Conservation (phyloP, 2,113 vertebrate genomes). For the Gulo gulo region DNA sequence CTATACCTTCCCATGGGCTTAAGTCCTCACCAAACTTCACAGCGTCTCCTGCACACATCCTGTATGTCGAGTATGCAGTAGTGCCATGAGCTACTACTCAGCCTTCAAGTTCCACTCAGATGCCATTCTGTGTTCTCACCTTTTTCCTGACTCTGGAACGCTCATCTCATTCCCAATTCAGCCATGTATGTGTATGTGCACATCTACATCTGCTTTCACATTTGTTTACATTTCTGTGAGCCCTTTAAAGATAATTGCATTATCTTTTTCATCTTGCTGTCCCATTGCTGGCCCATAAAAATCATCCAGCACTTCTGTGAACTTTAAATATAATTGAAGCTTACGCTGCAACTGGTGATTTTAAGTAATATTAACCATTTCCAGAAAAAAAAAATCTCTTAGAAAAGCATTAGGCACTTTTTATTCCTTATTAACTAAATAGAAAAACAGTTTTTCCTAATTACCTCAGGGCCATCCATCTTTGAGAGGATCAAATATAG, state of each 20-base stretch:
- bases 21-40: background rate
- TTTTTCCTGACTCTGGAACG: background rate
- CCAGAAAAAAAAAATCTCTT: background rate
- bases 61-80: background rate
- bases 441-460: background rate
- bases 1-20: background rate
- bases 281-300: background rate
- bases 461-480: background rate
- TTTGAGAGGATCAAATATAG: background rate
- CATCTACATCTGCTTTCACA: too few species aligned
- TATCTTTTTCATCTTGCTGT: background rate
- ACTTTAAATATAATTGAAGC: background rate
- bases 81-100: background rate
- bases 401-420: background rate
- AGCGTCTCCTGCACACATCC: background rate
- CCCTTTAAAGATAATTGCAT: background rate
- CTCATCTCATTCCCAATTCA: background rate
- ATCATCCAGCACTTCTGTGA: background rate
- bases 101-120: background rate
- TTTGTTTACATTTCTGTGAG: background rate
- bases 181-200: background rate
- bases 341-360: conserved; percentile 8
- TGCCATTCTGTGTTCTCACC: background rate
- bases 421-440: background rate
- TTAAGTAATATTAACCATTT: background rate